These are phyloP conservation scores for Perizoma flavofasciatum DNA, from an alignment of 2,888 invertebrate species.

Conservation along the genomic window DNA sequence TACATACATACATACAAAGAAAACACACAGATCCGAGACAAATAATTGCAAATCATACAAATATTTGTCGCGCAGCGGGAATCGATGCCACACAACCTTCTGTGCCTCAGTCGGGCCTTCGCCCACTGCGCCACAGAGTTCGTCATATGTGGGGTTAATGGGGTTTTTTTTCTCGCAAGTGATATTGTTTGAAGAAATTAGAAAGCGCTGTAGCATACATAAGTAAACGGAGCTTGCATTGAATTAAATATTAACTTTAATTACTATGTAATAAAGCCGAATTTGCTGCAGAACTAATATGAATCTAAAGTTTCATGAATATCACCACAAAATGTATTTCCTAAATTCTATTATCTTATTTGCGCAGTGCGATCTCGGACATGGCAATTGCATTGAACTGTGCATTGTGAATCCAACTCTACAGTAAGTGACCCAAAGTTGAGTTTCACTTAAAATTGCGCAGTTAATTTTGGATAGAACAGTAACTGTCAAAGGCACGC, in stretches of 20 bases:
- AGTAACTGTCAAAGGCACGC: conserved; percentile 55
- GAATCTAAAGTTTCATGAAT: conserved; percentile 24
- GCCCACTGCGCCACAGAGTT: too few relatives aligned
- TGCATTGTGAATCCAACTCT: conserved; percentile 23
- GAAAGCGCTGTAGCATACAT: too few relatives aligned
- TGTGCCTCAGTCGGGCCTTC: too few relatives aligned
- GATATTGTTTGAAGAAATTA: too few relatives aligned
- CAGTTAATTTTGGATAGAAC: conserved; percentile 41
- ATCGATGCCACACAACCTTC: too few relatives aligned
- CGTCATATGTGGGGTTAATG: too few relatives aligned
- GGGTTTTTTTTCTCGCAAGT: too few relatives aligned
- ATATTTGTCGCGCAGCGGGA: too few relatives aligned
- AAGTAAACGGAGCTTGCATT: background rate
- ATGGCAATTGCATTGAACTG: conserved; percentile 34
- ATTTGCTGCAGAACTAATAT: conserved; percentile 6
- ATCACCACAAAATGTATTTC: conserved; percentile 34
- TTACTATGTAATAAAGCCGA: conserved; percentile 1
- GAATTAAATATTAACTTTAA: background rate
- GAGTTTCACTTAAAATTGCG: conserved; percentile 20
- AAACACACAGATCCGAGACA: too few relatives aligned
- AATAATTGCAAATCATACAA: too few relatives aligned
- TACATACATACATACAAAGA: too few relatives aligned
- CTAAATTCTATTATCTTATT: conserved; percentile 54
- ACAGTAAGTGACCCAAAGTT: conserved; percentile 2
- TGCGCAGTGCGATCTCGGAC: conserved; percentile 42